Conservation (phyloP, 2,888 invertebrate genomes). For the Galerucella nymphaeae region DNA sequence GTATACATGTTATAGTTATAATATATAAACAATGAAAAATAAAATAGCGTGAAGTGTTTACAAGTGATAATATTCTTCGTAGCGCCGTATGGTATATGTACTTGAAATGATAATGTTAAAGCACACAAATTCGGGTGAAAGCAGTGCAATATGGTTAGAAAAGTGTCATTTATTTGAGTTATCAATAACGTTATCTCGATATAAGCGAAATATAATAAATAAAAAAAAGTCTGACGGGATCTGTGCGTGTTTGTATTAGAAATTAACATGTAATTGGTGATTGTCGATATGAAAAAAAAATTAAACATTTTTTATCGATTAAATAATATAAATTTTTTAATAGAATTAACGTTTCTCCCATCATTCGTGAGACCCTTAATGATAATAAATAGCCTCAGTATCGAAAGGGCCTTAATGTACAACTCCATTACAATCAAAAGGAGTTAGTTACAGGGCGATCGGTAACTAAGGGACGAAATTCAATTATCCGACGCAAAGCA, state of each 20-base stretch:
- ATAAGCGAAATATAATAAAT: slow-evolving; percentile 9
- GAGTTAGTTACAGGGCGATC: slow-evolving; percentile 45
- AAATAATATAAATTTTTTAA: too few relatives aligned
- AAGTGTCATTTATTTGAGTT: slow-evolving; percentile 14
- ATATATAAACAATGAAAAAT: slow-evolving; percentile 13
- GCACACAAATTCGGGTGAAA: slow-evolving; percentile 12
- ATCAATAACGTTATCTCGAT: slow-evolving; percentile 16
- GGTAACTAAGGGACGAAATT: slow-evolving; percentile 53
- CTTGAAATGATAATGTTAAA: slow-evolving; percentile 26
- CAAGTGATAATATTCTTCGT: slow-evolving; percentile 18
- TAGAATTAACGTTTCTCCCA: not conserved
- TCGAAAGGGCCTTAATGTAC: slow-evolving; percentile 15
- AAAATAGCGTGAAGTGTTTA: slow-evolving; percentile 22
- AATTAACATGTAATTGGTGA: not conserved
- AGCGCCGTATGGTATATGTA: slow-evolving; percentile 19
- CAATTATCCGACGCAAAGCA: slow-evolving; percentile 58
- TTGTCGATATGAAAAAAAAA: too few relatives aligned
- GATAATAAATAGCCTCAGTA: slow-evolving; percentile 58
- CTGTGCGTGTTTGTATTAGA: not conserved
- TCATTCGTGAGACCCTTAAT: slow-evolving; percentile 41
- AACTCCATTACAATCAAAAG: slow-evolving; percentile 39
- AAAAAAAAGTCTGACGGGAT: not conserved
- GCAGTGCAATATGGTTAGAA: slow-evolving; percentile 27
- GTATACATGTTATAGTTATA: not conserved
- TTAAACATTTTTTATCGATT: too few relatives aligned